Evolutionary conservation across 2,888 invertebrate genomes (phyloP).

Genomic region (Cerastis rubricosa): DNA sequence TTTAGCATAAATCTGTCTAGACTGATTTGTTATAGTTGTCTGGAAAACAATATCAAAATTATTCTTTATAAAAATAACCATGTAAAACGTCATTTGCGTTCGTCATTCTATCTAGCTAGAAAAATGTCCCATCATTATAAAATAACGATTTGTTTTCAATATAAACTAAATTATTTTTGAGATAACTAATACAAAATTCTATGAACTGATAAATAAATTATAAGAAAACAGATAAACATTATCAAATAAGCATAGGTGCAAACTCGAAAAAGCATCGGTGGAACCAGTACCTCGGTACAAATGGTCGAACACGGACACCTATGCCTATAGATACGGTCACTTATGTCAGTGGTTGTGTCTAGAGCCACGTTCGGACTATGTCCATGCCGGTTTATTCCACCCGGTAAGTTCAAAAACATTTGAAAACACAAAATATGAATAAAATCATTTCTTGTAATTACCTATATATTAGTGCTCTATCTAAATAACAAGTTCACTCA

Average conservation of each 20-base stretch:
- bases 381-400: not conserved
- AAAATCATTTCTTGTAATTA: not conserved
- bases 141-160: not conserved
- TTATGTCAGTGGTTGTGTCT: not conserved
- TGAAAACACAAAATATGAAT: not conserved
- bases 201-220: not conserved
- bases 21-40: constrained; percentile 9
- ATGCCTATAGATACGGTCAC: not conserved
- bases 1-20: constrained; percentile 8
- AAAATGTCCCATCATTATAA: not conserved
- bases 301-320: not conserved
- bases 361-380: not conserved
- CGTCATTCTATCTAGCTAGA: not conserved
- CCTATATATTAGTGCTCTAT: not conserved
- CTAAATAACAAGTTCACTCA: not conserved
- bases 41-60: constrained; percentile 3
- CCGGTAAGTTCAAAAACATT: not conserved
- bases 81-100: not conserved
- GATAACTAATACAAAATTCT: not conserved
- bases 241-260: not conserved
- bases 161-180: not conserved
- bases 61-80: not conserved
- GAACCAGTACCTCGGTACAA: not conserved
- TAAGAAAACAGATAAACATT: not conserved
- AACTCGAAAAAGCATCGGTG: not conserved